Conservation (phyloP, 2,113 vertebrate species). For the Antennarius striatus region DNA sequence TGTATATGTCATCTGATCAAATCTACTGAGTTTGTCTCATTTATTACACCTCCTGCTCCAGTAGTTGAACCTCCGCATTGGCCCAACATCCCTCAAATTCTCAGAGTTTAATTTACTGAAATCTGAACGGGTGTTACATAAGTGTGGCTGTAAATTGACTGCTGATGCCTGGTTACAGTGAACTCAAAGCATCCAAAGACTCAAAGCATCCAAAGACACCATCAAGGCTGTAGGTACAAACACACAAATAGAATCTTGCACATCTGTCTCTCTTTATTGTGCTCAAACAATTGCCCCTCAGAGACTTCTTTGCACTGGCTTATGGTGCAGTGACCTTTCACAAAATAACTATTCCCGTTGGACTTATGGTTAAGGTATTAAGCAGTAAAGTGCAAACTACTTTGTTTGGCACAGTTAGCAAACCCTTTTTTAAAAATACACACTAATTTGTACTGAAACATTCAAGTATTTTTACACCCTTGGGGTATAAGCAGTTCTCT, state of each 20-base stretch:
- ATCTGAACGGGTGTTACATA: no score
- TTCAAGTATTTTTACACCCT: no score
- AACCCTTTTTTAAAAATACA: not conserved
- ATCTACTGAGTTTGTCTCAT: no score
- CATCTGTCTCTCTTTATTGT: conserved; percentile 28
- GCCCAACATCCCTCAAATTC: no score
- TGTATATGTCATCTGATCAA: no score
- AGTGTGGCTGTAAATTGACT: not conserved
- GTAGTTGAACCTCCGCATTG: no score
- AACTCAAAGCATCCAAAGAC: conserved; percentile 11
- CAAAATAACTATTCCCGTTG: conserved; percentile 41
- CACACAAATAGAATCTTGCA: not conserved
- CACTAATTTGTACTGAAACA: no score
- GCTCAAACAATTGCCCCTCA: conserved; percentile 36
- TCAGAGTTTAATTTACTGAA: no score
- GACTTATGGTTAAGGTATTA: conserved; percentile 46
- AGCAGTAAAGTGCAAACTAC: conserved; percentile 32
- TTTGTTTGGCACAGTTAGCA: conserved; percentile 10
- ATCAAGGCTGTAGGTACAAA: conserved; percentile 7
- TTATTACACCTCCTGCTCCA: no score
- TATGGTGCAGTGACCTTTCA: conserved; percentile 56
- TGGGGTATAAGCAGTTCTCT: no score
- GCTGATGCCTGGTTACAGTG: not conserved
- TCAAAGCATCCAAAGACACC: not conserved
- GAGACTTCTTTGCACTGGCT: conserved; percentile 28